These are phyloP conservation scores for Hipposideros larvatus DNA, from an alignment of 2,797 vertebrate genomes.

Conservation along the genomic window DNA sequence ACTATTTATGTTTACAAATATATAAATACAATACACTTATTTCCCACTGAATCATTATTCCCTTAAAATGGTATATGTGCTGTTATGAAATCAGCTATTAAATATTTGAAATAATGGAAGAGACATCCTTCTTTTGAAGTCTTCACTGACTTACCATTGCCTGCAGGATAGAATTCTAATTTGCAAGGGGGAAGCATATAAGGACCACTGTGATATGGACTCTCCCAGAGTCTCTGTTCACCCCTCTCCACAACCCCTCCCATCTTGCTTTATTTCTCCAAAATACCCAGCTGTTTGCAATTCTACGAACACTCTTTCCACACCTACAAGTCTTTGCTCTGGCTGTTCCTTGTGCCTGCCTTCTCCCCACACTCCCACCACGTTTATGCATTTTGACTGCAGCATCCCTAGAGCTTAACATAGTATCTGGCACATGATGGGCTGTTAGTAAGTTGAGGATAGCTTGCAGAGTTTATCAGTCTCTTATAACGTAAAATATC, in stretches of 20 bases:
- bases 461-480: not conserved
- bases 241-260: fast-evolving
- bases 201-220: not conserved
- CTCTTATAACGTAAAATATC: not conserved
- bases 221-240: not conserved
- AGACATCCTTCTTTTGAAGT: not conserved
- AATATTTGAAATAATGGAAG: not conserved
- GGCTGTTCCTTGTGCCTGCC: not conserved
- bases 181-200: not conserved
- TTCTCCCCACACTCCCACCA: not conserved
- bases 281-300: not conserved
- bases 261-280: not conserved
- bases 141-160: not conserved
- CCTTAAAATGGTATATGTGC: not conserved
- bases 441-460: not conserved
- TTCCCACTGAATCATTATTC: not conserved
- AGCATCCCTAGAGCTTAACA: not conserved
- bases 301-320: not conserved
- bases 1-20: not conserved
- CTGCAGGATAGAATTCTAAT: not conserved
- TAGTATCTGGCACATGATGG: not conserved
- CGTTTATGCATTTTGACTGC: not conserved
- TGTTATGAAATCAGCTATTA: not conserved
- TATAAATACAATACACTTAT: not conserved
- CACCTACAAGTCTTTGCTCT: not conserved